These are phyloP conservation scores for Sylvilagus floridanus DNA, from an alignment of 2,797 vertebrate genomes.

Conservation along the genomic window DNA sequence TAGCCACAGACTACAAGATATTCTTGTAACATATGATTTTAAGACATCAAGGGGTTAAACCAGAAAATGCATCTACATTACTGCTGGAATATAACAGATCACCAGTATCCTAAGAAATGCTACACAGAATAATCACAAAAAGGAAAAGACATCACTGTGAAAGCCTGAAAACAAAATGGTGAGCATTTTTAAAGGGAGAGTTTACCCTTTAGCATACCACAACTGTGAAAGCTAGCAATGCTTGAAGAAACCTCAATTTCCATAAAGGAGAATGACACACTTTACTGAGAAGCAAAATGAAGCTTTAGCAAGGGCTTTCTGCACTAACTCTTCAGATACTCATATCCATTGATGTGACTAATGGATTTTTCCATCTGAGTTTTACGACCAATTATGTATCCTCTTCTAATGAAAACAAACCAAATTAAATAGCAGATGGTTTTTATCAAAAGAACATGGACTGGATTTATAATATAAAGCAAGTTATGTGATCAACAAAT, in stretches of 20 bases:
- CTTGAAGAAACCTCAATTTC: constrained; percentile 85
- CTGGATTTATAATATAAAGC: constrained; percentile 87
- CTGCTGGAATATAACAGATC: constrained; percentile 82
- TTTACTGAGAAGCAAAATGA: constrained; percentile 86
- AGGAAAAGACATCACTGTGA: constrained; percentile 83
- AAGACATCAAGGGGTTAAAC: constrained; percentile 87
- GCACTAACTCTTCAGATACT: constrained; percentile 83
- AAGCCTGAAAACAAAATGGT: constrained; percentile 86
- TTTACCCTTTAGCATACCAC: constrained; percentile 85
- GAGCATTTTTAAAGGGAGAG: constrained; percentile 85
- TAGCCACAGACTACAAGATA: constrained; percentile 85
- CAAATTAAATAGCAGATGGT: constrained; percentile 86
- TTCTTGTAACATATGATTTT: constrained; percentile 83
- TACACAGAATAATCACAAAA: constrained; percentile 83
- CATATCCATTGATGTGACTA: constrained; percentile 84
- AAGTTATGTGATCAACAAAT: constrained; percentile 87
- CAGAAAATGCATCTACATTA: constrained; percentile 80
- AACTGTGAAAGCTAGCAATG: constrained; percentile 86
- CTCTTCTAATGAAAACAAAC: constrained; percentile 88
- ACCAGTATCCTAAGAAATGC: constrained; percentile 80
- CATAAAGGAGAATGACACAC: constrained; percentile 83
- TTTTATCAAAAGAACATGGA: constrained; percentile 86
- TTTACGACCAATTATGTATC: constrained; percentile 84
- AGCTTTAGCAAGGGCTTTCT: constrained; percentile 85
- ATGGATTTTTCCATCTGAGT: constrained; percentile 85